Base-by-base conservation (phyloP, 2,888 invertebrate genomes). In the Pandemis heparana region DNA sequence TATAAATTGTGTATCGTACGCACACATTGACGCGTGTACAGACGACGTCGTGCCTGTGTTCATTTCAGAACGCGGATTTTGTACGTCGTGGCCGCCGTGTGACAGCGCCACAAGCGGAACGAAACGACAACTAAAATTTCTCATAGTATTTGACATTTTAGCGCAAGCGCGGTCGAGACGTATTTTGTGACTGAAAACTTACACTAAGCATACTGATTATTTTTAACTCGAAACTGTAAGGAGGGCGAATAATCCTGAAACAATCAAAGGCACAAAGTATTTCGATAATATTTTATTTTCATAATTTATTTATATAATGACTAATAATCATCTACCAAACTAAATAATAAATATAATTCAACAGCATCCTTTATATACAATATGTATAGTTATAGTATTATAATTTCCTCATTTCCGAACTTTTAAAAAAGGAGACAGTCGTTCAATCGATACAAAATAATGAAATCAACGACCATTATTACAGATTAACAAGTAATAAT, bases 281-380 rank as follows among this genome's bases (percentile, higher is more conserved):
- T 92, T 92, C 89, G 94, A 91, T 94, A 94, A 92, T 93, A 90
- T 94, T 93, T 91, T 93, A 92, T 93, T 92, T 88, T 86, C 82
- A 87, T 91, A 88, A 85, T 89, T 89, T 89, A 91, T 92, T 89
- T 91, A 91, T 92, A 92, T 94, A 92, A 90, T 93, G 91, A 92
- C 92, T 94, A 77, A 91, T 92, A 91, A 89, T 93, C 90, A 89
- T 92, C 94, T 94, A 94, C 93, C 82, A 93, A 92, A 94, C 94
- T 94, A 94, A 94, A 94, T 92, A 92, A 85, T 85, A 83, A 82
- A 90, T 94, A 93, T 90, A 92, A 89, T 92, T 92, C 90, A 94
- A 94, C 94, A 94, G 94, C 92, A 89, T 93, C 88, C 88, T 83
- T 89, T 94, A 92, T 94, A 91, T 94, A 94, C 94, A 94, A 89